Conservation (phyloP, 2,797 vertebrate genomes). For the Valencia hispanica region DNA sequence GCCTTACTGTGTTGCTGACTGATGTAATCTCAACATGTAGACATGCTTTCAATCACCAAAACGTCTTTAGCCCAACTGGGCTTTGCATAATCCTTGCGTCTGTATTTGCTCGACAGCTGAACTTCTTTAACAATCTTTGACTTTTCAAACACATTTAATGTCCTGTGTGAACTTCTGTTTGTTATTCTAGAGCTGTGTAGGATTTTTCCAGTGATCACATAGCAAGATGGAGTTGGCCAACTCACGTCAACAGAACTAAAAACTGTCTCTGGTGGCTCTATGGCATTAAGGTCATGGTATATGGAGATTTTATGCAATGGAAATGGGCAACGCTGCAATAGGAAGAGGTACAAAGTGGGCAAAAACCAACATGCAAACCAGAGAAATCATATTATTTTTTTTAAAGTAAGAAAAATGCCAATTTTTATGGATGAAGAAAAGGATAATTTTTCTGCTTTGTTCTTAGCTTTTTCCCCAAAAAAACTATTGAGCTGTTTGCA, state of each 20-base stretch:
- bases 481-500: background rate
- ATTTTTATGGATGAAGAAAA: conserved; percentile 27
- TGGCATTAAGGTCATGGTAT: conserved; percentile 62
- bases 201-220: conserved; percentile 67
- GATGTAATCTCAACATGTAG: background rate
- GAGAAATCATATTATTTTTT: background rate
- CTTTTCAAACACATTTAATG: conserved; percentile 20
- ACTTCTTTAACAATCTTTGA: conserved; percentile 35
- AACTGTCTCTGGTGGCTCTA: conserved; percentile 60
- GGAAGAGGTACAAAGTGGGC: conserved; percentile 36
- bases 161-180: background rate
- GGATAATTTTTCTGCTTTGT: conserved; percentile 10
- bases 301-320: conserved; percentile 67
- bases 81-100: background rate
- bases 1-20: background rate
- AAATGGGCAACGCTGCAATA: conserved; percentile 46
- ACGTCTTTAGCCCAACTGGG: background rate
- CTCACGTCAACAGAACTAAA: conserved; percentile 64
- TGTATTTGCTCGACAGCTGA: conserved; percentile 5
- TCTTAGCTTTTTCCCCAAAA: conserved; percentile 8
- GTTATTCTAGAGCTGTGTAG: conserved; percentile 8
- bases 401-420: background rate
- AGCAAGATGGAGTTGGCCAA: conserved; percentile 40
- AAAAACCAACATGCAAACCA: conserved; percentile 26
- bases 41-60: background rate